Conservation (phyloP, 2,797 vertebrate genomes). For the Mus caroli region DNA sequence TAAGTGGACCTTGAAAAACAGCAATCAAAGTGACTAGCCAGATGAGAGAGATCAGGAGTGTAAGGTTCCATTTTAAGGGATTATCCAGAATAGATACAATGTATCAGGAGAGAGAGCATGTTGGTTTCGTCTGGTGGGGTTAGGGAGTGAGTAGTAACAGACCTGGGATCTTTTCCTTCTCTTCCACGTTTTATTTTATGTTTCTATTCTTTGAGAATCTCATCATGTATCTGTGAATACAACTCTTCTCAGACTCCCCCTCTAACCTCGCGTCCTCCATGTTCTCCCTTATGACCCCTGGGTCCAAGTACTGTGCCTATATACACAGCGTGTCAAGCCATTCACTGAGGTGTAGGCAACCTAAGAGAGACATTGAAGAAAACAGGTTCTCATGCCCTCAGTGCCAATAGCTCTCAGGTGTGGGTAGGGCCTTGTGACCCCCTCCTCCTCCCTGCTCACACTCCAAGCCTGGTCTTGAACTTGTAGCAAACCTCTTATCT, state of each 20-base stretch:
- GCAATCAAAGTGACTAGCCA: background rate
- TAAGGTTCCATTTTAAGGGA: background rate
- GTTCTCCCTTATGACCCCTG: too few relatives aligned
- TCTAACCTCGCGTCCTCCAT: background rate
- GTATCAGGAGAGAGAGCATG: background rate
- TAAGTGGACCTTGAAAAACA: too few relatives aligned
- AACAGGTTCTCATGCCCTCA: background rate
- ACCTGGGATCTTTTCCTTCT: background rate
- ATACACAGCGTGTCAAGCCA: background rate
- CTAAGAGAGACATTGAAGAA: background rate
- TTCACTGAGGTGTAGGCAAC: background rate
- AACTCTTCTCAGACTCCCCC: background rate
- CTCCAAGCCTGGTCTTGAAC: background rate
- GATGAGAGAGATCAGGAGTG: background rate
- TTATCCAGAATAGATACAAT: background rate
- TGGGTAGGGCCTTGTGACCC: background rate
- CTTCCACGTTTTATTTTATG: background rate
- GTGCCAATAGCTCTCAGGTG: background rate
- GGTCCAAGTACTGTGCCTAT: background rate
- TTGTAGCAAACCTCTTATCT: background rate
- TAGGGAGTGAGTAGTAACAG: background rate
- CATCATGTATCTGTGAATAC: background rate
- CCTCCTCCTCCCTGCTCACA: too few relatives aligned
- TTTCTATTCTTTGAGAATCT: background rate
- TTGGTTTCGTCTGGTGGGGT: background rate